phyloP scores from a whole-genome alignment of 2,888 invertebrate species.

The Tenodera sinensis region DNA sequence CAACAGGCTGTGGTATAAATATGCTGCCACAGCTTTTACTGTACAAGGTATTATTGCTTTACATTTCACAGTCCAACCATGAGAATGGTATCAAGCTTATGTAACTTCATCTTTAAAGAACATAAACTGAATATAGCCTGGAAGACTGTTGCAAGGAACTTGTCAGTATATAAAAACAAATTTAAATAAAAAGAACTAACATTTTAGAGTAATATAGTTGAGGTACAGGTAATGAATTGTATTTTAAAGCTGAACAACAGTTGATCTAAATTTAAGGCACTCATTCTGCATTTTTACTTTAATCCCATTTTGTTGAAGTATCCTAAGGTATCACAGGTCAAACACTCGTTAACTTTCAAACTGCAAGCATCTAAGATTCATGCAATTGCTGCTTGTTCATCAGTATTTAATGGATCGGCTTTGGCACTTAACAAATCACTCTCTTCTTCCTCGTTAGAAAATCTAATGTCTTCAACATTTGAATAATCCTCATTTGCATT shows the following conservation, averaged over 20 bases:
- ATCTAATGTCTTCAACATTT: neutral
- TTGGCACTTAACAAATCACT: neutral
- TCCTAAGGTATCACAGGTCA: neutral
- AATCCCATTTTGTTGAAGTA: neutral
- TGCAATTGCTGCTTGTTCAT: neutral
- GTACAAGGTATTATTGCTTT: no score
- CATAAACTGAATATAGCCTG: neutral
- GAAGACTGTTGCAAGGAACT: neutral
- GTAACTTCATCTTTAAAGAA: neutral
- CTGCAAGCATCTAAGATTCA: neutral
- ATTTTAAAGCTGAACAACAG: neutral
- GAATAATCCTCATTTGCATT: neutral
- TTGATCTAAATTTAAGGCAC: neutral
- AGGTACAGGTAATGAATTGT: neutral
- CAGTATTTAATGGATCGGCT: neutral
- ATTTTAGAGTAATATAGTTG: neutral
- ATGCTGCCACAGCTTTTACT: neutral
- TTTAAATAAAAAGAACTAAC: neutral
- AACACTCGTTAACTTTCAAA: neutral
- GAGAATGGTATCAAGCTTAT: neutral
- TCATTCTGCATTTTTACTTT: neutral
- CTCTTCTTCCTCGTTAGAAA: neutral
- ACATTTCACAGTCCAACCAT: neutral
- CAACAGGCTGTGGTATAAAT: neutral
- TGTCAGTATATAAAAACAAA: neutral